A percentile compares a stretch with the other conserved stretches of the same genome.
Evolutionary conservation across 2,797 vertebrate species (phyloP).

Genomic region (Malurus splendens): DNA sequence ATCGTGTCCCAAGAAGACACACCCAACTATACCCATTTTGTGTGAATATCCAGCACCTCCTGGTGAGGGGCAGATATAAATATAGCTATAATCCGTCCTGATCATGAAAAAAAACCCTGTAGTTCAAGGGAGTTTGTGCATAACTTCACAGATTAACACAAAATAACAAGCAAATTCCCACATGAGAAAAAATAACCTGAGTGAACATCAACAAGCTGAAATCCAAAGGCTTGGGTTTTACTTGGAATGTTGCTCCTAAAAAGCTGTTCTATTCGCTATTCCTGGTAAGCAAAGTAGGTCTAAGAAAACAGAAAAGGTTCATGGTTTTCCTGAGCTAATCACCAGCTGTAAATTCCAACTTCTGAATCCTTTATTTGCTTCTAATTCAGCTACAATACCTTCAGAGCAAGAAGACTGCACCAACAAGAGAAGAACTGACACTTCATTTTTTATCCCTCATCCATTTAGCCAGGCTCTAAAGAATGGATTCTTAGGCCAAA

Average conservation of each 20-base stretch:
- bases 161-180: not conserved
- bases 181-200: not conserved
- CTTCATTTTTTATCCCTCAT: not conserved
- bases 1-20: rapidly evolving
- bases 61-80: not conserved
- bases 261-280: not conserved
- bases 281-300: not conserved
- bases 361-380: not conserved
- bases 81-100: not conserved
- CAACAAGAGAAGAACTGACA: not conserved
- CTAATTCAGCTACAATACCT: not conserved
- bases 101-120: not conserved
- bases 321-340: not conserved
- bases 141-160: not conserved
- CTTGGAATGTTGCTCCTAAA: not conserved
- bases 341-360: not conserved
- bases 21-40: not conserved
- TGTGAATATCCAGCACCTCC: not conserved
- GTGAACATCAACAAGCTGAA: not conserved
- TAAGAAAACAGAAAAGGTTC: not conserved
- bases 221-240: not conserved
- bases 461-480: not conserved
- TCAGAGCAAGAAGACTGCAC: not conserved
- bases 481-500: not conserved
- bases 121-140: not conserved